phyloP scores from a whole-genome alignment of 2,888 invertebrate genomes.

The Galerucella pusilla region DNA sequence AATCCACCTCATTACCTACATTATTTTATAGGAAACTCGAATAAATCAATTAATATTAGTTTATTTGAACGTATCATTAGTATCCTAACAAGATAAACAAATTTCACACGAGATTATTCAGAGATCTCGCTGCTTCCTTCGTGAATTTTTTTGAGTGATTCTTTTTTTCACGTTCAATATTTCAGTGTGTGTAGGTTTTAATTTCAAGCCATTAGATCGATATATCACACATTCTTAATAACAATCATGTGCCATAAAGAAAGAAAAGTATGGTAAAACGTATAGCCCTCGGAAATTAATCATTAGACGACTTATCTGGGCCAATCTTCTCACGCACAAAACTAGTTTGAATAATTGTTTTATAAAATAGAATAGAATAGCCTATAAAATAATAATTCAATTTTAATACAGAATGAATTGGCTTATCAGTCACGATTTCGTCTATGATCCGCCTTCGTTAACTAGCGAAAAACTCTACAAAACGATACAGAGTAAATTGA shows the following conservation, averaged over 20 bases:
- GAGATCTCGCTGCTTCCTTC: too few relatives aligned
- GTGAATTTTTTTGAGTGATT: neutral
- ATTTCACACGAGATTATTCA: neutral
- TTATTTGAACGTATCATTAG: neutral
- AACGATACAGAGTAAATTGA: constrained; percentile 22
- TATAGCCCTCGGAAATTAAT: constrained; percentile 26
- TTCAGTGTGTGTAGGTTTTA: neutral
- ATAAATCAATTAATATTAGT: constrained; percentile 9
- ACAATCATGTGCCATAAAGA: neutral
- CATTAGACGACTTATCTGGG: constrained; percentile 46
- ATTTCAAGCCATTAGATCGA: neutral
- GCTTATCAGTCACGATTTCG: constrained; percentile 48
- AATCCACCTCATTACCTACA: constrained; percentile 17
- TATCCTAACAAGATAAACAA: neutral
- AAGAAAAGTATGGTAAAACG: constrained; percentile 1
- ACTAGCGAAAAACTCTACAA: constrained; percentile 44
- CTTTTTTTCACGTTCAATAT: neutral
- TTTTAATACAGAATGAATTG: constrained; percentile 53
- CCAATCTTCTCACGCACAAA: constrained; percentile 50
- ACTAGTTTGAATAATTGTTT: constrained; percentile 52
- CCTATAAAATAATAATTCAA: constrained; percentile 55
- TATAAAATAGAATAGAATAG: constrained; percentile 49
- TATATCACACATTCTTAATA: neutral
- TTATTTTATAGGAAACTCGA: constrained; percentile 1
- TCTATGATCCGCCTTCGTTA: constrained; percentile 32